Base-by-base conservation (phyloP, 1,140 invertebrate species). In the Conus betulinus region DNA sequence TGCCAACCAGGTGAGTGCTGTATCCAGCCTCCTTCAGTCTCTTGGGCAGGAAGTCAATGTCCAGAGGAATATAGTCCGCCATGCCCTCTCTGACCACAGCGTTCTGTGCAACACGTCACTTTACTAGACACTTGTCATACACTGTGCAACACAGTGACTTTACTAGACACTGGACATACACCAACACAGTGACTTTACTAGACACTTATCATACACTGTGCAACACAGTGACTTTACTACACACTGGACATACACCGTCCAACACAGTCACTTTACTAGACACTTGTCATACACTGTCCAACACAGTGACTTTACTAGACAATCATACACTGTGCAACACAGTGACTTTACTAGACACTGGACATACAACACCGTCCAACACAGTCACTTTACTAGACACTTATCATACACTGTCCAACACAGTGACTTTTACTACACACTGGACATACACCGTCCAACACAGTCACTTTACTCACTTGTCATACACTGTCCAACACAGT, bases 1-100 rank as follows among this genome's bases (percentile, higher is more conserved):
- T 71, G 15, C 67, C 67, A 20, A 71, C 67, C 67, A 71, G 67
- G 20, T 71, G 67, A 20, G 67, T 71, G 67, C 67, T 71, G 67
- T 71, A 71, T 13, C 67, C 67, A n/a, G 67, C 67, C 67, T 71
- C 67, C 67, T 71, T 71, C 67, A 71, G 67, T 71, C 67, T 71
- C 67, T 71, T 71, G 67, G 67, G 67, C 67, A 71, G 67, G 20
- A 71, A 71, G 23, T 23, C 67, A 6, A 71, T 20, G 23, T 71
- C 67, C 67, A 71, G 67, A n/a, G 67, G 67, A 20, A 71, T 7
- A 20, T 71, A 71, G 23, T 71, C 67, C 11, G 4, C 67, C 15
- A n/a, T 23, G 23, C 67, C 67, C 23, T 71, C 67, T 71, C 67
- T 71, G 11, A 71, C 67, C n/a, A n/a, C 67, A n/a, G 67, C 3